Conservation (phyloP, 1,140 invertebrate species). For the Venustaconcha ellipsiformis region DNA sequence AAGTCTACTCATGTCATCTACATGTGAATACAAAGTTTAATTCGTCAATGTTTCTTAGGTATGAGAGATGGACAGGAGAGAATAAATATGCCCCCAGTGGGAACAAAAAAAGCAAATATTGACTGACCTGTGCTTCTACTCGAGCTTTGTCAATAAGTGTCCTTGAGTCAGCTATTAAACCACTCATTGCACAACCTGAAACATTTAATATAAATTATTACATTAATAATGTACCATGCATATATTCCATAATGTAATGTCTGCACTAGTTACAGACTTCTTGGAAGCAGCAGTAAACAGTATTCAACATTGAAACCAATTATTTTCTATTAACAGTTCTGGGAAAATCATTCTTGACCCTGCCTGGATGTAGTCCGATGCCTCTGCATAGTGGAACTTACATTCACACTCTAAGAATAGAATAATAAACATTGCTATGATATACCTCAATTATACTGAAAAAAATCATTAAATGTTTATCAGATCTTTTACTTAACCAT, state of each 20-base stretch:
- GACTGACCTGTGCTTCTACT: conserved; percentile 83
- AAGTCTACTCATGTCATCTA: too few species aligned
- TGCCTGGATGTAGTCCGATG: neutral
- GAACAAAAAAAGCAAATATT: neutral
- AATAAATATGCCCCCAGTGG: neutral
- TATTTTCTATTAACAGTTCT: conserved; percentile 3
- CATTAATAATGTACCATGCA: conserved; percentile 8
- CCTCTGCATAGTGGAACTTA: too few species aligned
- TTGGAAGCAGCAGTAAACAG: neutral
- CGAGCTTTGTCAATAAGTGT: conserved; percentile 95
- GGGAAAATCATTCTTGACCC: neutral
- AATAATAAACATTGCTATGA: too few species aligned
- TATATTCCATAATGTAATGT: neutral
- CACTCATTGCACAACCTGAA: conserved; percentile 93
- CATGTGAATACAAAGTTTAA: neutral
- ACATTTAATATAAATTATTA: conserved; percentile 4
- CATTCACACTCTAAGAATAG: too few species aligned
- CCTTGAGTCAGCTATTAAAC: conserved; percentile 97
- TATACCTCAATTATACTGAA: too few species aligned
- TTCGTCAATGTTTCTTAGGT: neutral
- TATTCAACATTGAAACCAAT: neutral
- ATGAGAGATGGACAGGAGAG: too few species aligned
- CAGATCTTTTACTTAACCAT: too few species aligned
- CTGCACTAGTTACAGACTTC: neutral
- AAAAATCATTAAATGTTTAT: too few species aligned